phyloP scores from a whole-genome alignment of 2,797 vertebrate species.

The Octomys mimax region DNA sequence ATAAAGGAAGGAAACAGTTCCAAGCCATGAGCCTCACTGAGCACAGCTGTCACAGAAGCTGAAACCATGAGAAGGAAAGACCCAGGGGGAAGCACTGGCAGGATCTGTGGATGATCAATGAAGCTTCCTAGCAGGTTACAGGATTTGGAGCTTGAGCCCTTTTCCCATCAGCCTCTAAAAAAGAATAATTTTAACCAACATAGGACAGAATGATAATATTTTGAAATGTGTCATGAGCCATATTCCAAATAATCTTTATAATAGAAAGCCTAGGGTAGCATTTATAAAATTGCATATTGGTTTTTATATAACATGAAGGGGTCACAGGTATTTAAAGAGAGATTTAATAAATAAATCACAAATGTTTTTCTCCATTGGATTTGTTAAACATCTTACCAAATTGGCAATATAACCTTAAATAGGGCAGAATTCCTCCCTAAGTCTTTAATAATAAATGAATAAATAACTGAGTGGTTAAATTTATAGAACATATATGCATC shows the following conservation, averaged over 20 bases:
- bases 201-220: slow-evolving; percentile 5
- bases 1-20: neutral
- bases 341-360: slow-evolving; percentile 57
- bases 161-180: slow-evolving; percentile 34
- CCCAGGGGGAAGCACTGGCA: neutral
- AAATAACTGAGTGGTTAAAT: neutral
- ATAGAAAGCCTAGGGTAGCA: slow-evolving; percentile 4
- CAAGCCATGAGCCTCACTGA: neutral
- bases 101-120: neutral
- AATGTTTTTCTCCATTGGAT: slow-evolving; percentile 24
- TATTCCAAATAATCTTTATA: slow-evolving; percentile 43
- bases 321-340: slow-evolving; percentile 21
- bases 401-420: neutral
- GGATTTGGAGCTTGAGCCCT: slow-evolving; percentile 8
- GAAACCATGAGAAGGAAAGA: neutral
- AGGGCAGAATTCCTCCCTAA: slow-evolving; percentile 22
- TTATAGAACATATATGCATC: neutral
- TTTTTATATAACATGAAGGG: slow-evolving; percentile 25
- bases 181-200: slow-evolving; percentile 28
- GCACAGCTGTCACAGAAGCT: neutral
- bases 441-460: slow-evolving; percentile 12
- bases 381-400: slow-evolving; percentile 59
- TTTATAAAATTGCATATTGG: slow-evolving; percentile 33
- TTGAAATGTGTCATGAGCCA: slow-evolving; percentile 6
- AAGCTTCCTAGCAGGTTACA: neutral